Evolutionary conservation across 2,888 invertebrate species (phyloP).

Genomic region (Nemurella pictetii): DNA sequence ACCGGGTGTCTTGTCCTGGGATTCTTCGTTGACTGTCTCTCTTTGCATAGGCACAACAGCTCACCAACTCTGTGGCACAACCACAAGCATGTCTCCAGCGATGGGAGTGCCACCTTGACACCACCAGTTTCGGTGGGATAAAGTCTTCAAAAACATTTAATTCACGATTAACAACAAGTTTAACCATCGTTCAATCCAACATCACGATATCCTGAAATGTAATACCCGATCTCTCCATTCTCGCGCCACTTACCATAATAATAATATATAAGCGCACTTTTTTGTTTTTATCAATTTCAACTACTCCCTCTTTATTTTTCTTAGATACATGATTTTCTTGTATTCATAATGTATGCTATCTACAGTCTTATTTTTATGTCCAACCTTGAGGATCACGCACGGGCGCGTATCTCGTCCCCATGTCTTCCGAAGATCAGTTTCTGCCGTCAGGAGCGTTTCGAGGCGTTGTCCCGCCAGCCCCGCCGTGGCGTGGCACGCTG

Average conservation of each 20-base stretch:
- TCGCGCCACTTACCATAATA: not conserved
- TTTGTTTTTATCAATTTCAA: conserved; percentile 4
- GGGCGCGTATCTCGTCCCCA: not conserved
- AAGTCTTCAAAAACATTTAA: conserved; percentile 21
- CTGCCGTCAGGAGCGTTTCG: not conserved
- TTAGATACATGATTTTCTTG: not conserved
- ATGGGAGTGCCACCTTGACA: not conserved
- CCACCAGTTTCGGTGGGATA: not conserved
- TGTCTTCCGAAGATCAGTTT: not conserved
- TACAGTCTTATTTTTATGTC: not conserved
- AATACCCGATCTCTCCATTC: not conserved
- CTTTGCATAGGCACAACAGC: no score
- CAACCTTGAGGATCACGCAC: conserved; percentile 14
- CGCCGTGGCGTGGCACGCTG: not conserved
- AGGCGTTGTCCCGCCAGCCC: not conserved
- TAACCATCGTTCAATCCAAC: not conserved
- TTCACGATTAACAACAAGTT: conserved; percentile 9
- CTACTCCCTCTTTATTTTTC: conserved; percentile 14
- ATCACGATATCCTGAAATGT: conserved; percentile 15
- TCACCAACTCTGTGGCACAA: no score
- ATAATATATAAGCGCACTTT: not conserved
- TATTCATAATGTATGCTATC: not conserved
- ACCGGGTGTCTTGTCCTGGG: no score
- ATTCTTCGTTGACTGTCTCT: no score
- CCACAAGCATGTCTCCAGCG: not conserved